Base-by-base conservation (phyloP, 2,797 vertebrate genomes). In the Buphagus erythrorhynchus region DNA sequence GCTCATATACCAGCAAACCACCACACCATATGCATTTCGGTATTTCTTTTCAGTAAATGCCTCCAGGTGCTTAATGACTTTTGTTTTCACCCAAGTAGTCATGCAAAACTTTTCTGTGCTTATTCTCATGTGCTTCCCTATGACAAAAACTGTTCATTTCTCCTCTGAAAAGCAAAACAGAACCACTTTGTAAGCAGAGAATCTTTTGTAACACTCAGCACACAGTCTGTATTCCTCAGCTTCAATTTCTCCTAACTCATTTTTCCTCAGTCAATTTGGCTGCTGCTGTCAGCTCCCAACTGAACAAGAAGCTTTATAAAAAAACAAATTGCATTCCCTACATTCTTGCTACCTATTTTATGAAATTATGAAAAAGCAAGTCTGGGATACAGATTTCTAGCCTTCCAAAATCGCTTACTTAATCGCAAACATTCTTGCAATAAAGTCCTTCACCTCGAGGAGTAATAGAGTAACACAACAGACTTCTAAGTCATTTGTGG, bases 181-280 rank as follows among this genome's bases (percentile, higher is more conserved):
- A 92, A 81, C 46, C 19, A 77, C 85, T 95, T 77, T 54, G 72
- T 38, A 91, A 82, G 78, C 65, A 72, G 72, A 74, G 59, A 63
- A 35, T 83, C 77, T 93, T 96, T 79, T 76, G 46, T 13, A 57
- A 57, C 61, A 83, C 71, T 81, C 79, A 88, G 68, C 59, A 88
- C 31, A 74, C 33, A 80, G 86, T 61, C 86, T 57, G 46, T 75
- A 69, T 48, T 88, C 68, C 72, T 81, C 49, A 74, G 65, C 68
- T 87, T 92, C 90, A 67, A 67, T 90, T 92, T 91, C 57, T 93
- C 12, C 3, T 79, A 96, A 86, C 65, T 86, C 43, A 35, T 88
- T 96, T 95, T 87, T 76, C 69, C 76, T 92, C 88, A 66, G 84
- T 83, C 74, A 81, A 57, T 95, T 95, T 95, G 86, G 74, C 46